phyloP scores from a whole-genome alignment of 2,797 vertebrate species.

The Pempheris klunzingeri region DNA sequence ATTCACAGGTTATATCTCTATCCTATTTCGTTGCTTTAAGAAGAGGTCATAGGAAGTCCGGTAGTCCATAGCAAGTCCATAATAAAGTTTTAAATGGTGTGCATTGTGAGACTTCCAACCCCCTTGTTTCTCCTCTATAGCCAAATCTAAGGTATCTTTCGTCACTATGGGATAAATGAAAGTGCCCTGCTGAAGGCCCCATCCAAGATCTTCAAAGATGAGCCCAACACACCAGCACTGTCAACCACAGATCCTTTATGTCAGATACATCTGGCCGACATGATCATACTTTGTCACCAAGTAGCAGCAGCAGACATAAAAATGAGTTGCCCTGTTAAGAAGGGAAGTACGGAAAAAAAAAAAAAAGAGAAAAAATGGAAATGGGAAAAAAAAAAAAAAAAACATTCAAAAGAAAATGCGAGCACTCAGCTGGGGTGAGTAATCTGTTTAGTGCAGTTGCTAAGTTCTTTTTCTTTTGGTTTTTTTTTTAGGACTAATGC shows the following conservation, averaged over 20 bases:
- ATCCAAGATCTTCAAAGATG: slow-evolving; percentile 36
- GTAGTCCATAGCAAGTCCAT: slow-evolving; percentile 1
- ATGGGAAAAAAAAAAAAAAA: background rate
- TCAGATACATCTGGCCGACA: slow-evolving; percentile 39
- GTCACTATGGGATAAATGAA: slow-evolving; percentile 38
- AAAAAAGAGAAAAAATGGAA: slow-evolving; percentile 4
- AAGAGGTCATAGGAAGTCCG: background rate
- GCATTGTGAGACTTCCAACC: background rate
- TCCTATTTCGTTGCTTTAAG: slow-evolving; percentile 1
- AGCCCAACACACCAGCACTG: slow-evolving; percentile 33
- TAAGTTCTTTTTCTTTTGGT: slow-evolving; percentile 35
- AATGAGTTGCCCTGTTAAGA: slow-evolving; percentile 88
- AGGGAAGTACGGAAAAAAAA: slow-evolving; percentile 81
- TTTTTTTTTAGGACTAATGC: background rate
- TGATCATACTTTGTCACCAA: slow-evolving; percentile 38
- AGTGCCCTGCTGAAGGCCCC: slow-evolving; percentile 35
- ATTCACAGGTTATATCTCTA: background rate
- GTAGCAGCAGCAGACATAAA: slow-evolving; percentile 92
- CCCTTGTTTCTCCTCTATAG: slow-evolving; percentile 18
- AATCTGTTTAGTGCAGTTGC: slow-evolving; percentile 84
- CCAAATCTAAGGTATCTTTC: slow-evolving; percentile 25
- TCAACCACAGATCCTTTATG: slow-evolving; percentile 51
- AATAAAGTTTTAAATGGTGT: slow-evolving; percentile 10
- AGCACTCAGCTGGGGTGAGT: slow-evolving; percentile 62
- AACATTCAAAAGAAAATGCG: slow-evolving; percentile 19